These are phyloP conservation scores for Hycleus phaleratus DNA, from an alignment of 1,140 invertebrate genomes.

Conservation along the genomic window DNA sequence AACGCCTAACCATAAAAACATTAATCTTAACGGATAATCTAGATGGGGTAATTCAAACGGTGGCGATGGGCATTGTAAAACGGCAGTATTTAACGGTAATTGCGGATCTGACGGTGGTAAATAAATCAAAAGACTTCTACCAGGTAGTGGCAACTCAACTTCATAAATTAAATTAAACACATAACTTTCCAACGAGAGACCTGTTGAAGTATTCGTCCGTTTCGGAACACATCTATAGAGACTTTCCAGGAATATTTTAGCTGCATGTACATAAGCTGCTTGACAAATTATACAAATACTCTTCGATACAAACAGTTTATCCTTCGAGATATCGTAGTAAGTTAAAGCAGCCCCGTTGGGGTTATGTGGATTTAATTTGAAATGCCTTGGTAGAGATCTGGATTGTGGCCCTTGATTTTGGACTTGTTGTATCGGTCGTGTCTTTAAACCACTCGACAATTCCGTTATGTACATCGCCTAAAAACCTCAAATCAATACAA, in stretches of 20 bases:
- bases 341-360: slow-evolving; percentile 65
- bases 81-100: slow-evolving; percentile 56
- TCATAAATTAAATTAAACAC: slow-evolving; percentile 94
- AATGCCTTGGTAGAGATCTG: slow-evolving; percentile 76
- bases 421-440: slow-evolving; percentile 42
- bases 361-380: slow-evolving; percentile 72
- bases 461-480: slow-evolving; percentile 88
- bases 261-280: slow-evolving; percentile 80
- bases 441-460: slow-evolving; percentile 69
- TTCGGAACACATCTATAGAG: slow-evolving; percentile 73
- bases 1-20: slow-evolving; percentile 81
- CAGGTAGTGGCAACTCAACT: slow-evolving; percentile 76
- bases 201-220: slow-evolving; percentile 59
- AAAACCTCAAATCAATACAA: slow-evolving; percentile 22
- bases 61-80: slow-evolving; percentile 63
- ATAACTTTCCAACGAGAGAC: slow-evolving; percentile 81
- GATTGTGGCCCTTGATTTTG: slow-evolving; percentile 53
- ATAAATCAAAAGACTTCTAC: slow-evolving; percentile 78
- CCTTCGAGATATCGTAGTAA: slow-evolving; percentile 89
- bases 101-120: slow-evolving; percentile 66
- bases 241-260: slow-evolving; percentile 77
- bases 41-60: slow-evolving; percentile 82
- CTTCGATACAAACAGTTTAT: slow-evolving; percentile 91
- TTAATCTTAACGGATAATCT: slow-evolving; percentile 83
- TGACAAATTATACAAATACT: slow-evolving; percentile 88